Conservation (phyloP, 1,140 invertebrate genomes). For the Drosophila serrata region DNA sequence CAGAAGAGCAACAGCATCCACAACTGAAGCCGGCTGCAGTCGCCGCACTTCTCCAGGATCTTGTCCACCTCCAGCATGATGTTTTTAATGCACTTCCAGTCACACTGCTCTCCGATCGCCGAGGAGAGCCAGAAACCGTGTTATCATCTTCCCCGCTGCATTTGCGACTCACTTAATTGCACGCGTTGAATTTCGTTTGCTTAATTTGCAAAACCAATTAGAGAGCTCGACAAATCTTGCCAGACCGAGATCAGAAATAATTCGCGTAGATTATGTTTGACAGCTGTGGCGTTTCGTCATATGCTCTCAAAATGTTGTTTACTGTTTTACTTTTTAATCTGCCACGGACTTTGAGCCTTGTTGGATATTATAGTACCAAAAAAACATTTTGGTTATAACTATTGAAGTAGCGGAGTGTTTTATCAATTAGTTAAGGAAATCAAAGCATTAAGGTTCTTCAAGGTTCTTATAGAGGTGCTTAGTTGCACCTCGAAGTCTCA, state of each 20-base stretch:
- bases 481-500: neutral
- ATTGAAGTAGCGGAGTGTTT: neutral
- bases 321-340: neutral
- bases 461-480: no score
- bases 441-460: no score
- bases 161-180: constrained; percentile 32
- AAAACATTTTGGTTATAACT: neutral
- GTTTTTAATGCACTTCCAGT: constrained; percentile 7
- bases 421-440: no score
- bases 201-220: constrained; percentile 68
- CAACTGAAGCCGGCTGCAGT: constrained; percentile 87
- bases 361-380: neutral
- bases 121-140: neutral
- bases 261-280: constrained; percentile 43
- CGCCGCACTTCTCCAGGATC: constrained; percentile 87
- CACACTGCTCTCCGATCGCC: neutral
- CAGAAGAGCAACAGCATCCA: constrained; percentile 87
- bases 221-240: constrained; percentile 8
- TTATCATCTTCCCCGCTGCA: constrained; percentile 16
- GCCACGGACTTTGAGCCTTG: neutral
- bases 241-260: constrained; percentile 23
- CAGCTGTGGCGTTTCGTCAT: constrained; percentile 23
- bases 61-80: constrained; percentile 71
- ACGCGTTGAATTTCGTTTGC: constrained; percentile 11
- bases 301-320: neutral